A percentile compares a stretch with the other conserved stretches of the same genome.
Conservation (phyloP, 2,888 invertebrate species). For the Dasysyrphus albostriatus region DNA sequence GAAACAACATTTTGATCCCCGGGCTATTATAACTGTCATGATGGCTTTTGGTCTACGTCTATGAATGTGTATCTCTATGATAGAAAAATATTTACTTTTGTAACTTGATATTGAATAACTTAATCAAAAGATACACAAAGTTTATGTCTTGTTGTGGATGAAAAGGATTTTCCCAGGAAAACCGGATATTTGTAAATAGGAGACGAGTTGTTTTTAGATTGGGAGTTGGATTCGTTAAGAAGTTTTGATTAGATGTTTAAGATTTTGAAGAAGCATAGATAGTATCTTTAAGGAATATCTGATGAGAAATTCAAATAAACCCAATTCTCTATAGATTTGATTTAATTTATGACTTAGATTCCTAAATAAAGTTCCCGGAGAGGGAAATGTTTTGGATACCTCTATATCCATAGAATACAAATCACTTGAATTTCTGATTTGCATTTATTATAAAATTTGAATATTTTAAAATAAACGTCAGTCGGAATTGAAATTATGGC, state of each 20-base stretch:
- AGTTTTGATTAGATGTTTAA: neutral
- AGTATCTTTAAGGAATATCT: neutral
- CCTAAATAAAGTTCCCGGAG: too few relatives aligned
- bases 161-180: conserved; percentile 20
- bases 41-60: neutral
- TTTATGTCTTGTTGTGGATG: neutral
- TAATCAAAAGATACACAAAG: conserved; percentile 28
- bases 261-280: neutral
- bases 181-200: neutral
- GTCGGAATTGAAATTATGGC: too few relatives aligned
- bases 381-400: too few relatives aligned
- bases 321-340: neutral
- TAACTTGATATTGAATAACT: conserved; percentile 39
- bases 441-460: too few relatives aligned
- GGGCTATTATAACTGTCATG: conserved; percentile 34
- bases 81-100: conserved; percentile 36
- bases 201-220: neutral
- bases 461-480: too few relatives aligned
- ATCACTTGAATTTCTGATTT: too few relatives aligned
- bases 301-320: neutral
- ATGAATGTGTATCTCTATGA: neutral
- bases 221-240: conserved; percentile 7
- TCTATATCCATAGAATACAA: too few relatives aligned
- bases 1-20: conserved; percentile 25
- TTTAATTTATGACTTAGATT: neutral